phyloP scores from a whole-genome alignment of 2,113 vertebrate genomes.

The Chinchilla lanigera region DNA sequence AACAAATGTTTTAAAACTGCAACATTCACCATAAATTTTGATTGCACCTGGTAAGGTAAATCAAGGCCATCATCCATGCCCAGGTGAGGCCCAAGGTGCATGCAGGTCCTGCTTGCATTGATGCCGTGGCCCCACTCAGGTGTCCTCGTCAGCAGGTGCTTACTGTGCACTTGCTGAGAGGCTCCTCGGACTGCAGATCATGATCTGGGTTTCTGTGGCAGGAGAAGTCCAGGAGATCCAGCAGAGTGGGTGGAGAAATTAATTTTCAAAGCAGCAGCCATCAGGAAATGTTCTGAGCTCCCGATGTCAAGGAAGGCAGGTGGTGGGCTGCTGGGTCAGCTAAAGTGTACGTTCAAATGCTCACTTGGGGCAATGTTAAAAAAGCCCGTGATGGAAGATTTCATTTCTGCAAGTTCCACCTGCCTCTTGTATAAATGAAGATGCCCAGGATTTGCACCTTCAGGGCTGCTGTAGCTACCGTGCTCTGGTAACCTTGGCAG shows the following conservation, averaged over 20 bases:
- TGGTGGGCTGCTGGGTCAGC: background rate
- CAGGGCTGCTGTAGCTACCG: background rate
- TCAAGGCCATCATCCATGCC: background rate
- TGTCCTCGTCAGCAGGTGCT: background rate
- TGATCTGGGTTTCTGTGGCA: background rate
- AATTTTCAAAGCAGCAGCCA: background rate
- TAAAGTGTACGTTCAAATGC: background rate
- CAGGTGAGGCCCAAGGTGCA: background rate
- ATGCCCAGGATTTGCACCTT: background rate
- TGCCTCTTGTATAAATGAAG: background rate
- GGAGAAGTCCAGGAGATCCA: background rate
- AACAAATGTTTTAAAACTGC: background rate
- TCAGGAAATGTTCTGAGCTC: background rate
- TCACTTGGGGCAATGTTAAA: background rate
- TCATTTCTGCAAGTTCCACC: conserved; percentile 8
- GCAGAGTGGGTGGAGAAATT: background rate
- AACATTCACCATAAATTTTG: background rate
- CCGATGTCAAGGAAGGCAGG: background rate
- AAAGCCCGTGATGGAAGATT: background rate
- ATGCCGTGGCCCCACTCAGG: background rate
- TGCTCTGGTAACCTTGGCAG: background rate
- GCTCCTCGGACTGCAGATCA: background rate
- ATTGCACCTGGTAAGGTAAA: background rate
- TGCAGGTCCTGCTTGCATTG: fast-evolving
- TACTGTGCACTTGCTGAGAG: background rate